A percentile compares a stretch with the other conserved stretches of the same genome.
phyloP scores from a whole-genome alignment of 2,797 vertebrate genomes.

The Galaxias olidus region DNA sequence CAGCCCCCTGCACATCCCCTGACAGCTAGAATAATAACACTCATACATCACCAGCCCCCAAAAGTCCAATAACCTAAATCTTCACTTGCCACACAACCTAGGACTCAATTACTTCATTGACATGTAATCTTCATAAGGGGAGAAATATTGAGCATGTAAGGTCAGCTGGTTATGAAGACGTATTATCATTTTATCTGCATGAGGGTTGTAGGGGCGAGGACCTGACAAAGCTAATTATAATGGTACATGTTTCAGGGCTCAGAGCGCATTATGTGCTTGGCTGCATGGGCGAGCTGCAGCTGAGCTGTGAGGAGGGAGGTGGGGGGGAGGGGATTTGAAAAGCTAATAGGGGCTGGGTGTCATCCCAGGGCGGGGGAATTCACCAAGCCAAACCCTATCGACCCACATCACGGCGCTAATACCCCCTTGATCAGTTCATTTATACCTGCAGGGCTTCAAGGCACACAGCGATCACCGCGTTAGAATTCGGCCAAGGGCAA shows the following conservation, averaged over 20 bases:
- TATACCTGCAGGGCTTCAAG: conserved; percentile 62
- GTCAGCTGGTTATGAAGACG: conserved; percentile 99
- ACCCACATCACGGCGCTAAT: conserved; percentile 67
- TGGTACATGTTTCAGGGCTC: conserved; percentile 99
- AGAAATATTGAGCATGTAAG: conserved; percentile 99
- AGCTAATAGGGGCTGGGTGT: conserved; percentile 70
- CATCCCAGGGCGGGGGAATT: conserved; percentile 73
- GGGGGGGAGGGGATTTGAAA: conserved; percentile 73
- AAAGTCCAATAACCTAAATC: conserved; percentile 87
- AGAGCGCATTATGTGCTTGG: conserved; percentile 97
- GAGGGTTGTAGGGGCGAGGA: conserved; percentile 96
- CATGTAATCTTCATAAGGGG: conserved; percentile 99
- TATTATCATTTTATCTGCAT: conserved; percentile 99
- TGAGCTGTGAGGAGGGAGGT: conserved; percentile 77
- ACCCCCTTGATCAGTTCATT: conserved; percentile 69
- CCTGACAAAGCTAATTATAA: conserved; percentile 99
- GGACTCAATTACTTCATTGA: conserved; percentile 99
- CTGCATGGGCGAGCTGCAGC: conserved; percentile 86
- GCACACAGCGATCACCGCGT: conserved; percentile 13
- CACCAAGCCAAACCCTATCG: conserved; percentile 78
- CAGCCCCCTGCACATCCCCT: conserved; percentile 83
- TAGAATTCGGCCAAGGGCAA: conserved; percentile 49
- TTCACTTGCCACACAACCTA: conserved; percentile 94
- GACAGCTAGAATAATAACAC: conserved; percentile 99
- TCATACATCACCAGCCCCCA: conserved; percentile 95